Base-by-base conservation (phyloP, 2,888 invertebrate genomes). In the Ceratothoa steindachneri region DNA sequence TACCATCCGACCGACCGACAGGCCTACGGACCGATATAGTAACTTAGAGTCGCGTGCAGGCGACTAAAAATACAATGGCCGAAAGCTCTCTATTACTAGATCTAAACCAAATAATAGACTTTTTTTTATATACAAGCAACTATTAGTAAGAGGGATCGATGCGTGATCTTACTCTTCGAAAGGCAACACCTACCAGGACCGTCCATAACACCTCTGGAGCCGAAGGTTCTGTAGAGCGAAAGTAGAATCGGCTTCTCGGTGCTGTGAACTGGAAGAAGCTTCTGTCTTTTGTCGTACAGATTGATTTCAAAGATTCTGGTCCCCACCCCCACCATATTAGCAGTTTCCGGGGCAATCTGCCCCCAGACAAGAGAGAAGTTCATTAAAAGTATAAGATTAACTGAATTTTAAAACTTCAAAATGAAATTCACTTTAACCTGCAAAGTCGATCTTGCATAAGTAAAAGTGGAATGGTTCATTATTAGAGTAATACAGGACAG, bases 131-230 rank as follows among this genome's bases (percentile, higher is more conserved):
- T n/a, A n/a, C n/a, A n/a, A n/a, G n/a, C n/a, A n/a, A n/a, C n/a
- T n/a, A n/a, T n/a, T n/a, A n/a, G n/a, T n/a, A n/a, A n/a, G n/a
- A n/a, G n/a, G n/a, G n/a, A n/a, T n/a, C n/a, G n/a, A n/a, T n/a
- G n/a, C n/a, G n/a, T n/a, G n/a, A n/a, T n/a, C n/a, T n/a, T n/a
- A n/a, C n/a, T n/a, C n/a, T n/a, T n/a, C n/a, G n/a, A n/a, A n/a
- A n/a, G n/a, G n/a, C n/a, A n/a, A n/a, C n/a, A 24, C 73, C 28
- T 9, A 73, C 73, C 41, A n/a, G 73, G 73, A 52, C 69, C 41
- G 9, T 64, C 52, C 51, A 19, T 27, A 65, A 65, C 69, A 29
- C 73, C 73, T 4, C 41, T 30, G 30, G 51, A 64, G n/a, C 52
- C 65, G 29, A 60, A 12, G 28, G 22, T 69, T n/a, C 69, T 24